These are phyloP conservation scores for Microplitis manilae DNA, from an alignment of 2,888 invertebrate species.

Conservation along the genomic window DNA sequence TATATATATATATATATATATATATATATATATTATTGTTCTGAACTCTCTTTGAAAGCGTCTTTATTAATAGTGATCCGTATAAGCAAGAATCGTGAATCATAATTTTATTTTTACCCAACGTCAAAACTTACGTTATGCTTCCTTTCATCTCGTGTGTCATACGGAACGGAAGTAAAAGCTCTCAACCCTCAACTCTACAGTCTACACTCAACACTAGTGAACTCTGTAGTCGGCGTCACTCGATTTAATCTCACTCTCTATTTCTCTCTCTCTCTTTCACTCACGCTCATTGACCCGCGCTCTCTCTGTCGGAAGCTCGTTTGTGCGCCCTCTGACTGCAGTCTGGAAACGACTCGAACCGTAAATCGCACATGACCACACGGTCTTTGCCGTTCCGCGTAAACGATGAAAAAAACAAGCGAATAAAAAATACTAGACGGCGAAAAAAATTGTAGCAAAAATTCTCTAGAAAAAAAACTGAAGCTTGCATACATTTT, in stretches of 20 bases:
- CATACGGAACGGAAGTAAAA: constrained; percentile 37
- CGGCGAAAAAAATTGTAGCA: not conserved
- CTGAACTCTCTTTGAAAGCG: constrained; percentile 28
- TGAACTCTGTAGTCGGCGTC: not conserved
- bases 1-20: too few species aligned
- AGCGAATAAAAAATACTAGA: too few species aligned
- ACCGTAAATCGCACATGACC: constrained; percentile 1
- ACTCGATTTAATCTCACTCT: constrained; percentile 43
- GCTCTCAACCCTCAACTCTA: constrained; percentile 36
- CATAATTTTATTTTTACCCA: constrained; percentile 56
- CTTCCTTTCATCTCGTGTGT: constrained; percentile 56
- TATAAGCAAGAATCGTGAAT: constrained; percentile 38
- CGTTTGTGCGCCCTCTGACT: not conserved
- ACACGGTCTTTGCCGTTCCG: not conserved
- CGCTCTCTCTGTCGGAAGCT: not conserved
- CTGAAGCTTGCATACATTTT: not conserved
- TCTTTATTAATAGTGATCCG: constrained; percentile 57
- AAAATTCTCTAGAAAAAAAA: not conserved
- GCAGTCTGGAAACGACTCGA: not conserved
- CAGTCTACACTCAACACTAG: not conserved
- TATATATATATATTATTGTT: not conserved
- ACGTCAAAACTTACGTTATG: constrained; percentile 28
- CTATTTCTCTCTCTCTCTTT: not conserved
- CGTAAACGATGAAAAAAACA: not conserved
- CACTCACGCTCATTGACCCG: not conserved